These are phyloP conservation scores for Leptobrachium ailaonicum DNA, from an alignment of 2,113 vertebrate species.

Conservation along the genomic window DNA sequence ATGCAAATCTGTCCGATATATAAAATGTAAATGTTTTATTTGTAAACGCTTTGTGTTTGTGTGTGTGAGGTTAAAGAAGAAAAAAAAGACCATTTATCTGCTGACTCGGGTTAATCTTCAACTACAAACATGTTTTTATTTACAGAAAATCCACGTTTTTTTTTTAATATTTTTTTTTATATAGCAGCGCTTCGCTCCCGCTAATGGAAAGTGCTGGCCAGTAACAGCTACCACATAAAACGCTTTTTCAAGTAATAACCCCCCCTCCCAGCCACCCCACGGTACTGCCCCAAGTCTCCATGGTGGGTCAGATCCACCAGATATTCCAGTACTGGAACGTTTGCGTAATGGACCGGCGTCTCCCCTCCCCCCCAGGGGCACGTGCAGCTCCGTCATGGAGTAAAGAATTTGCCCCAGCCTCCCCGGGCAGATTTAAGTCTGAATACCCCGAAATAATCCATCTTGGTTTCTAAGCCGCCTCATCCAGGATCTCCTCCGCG, in stretches of 20 bases:
- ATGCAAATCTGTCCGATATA: background rate
- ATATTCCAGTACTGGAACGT: background rate
- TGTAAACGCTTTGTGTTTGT: background rate
- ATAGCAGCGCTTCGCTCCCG: background rate
- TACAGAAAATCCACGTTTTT: conserved; percentile 17
- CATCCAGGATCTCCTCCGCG: background rate
- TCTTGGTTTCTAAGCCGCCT: background rate
- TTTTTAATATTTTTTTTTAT: too few species aligned
- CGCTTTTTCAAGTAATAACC: background rate
- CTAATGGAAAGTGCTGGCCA: conserved; percentile 6
- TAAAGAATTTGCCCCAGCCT: too few species aligned
- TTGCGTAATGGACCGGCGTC: background rate
- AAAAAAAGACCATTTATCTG: too few species aligned
- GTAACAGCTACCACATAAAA: background rate
- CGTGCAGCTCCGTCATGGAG: too few species aligned
- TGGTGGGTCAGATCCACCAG: background rate
- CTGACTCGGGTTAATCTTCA: background rate
- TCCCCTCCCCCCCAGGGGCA: background rate
- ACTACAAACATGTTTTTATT: conserved; percentile 35
- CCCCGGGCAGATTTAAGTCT: too few species aligned
- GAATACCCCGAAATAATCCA: background rate
- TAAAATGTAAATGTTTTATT: background rate
- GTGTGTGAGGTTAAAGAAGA: too few species aligned
- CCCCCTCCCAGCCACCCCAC: too few species aligned
- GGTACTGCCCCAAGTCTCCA: background rate